Conservation (phyloP, 1,140 invertebrate species). For the Lamellibrachia luymesi region DNA sequence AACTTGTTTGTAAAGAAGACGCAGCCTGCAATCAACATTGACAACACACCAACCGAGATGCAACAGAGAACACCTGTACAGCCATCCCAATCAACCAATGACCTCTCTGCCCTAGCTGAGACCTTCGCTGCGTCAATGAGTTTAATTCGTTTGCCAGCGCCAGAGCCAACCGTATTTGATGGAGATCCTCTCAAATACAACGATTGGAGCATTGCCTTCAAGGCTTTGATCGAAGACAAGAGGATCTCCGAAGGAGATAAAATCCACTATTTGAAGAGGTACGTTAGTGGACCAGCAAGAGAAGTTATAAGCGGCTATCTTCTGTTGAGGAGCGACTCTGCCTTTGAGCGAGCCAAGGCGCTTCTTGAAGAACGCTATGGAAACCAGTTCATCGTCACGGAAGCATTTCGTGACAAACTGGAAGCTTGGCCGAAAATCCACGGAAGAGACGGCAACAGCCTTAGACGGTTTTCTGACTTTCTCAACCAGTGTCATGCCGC, state of each 20-base stretch:
- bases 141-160: conserved; percentile 27
- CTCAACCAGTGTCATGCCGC: conserved; percentile 31
- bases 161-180: conserved; percentile 31
- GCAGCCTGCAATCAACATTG: neutral
- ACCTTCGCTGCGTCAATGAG: neutral
- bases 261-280: conserved; percentile 19
- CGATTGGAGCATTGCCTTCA: conserved; percentile 19
- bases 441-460: conserved; percentile 18
- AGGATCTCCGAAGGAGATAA: neutral
- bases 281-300: conserved; percentile 19
- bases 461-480: conserved; percentile 32
- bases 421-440: conserved; percentile 23
- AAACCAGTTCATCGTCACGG: conserved; percentile 3
- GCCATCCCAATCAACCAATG: neutral
- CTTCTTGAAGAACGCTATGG: neutral
- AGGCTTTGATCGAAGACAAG: conserved; percentile 4
- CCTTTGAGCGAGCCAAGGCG: neutral
- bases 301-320: conserved; percentile 19
- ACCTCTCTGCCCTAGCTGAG: neutral
- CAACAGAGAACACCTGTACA: neutral
- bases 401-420: conserved; percentile 18
- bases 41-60: neutral
- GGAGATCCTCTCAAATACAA: conserved; percentile 30
- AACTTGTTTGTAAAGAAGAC: neutral
- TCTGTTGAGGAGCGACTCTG: conserved; percentile 18